Conservation (phyloP, 2,888 invertebrate species). For the Meiosimyza platycephala region DNA sequence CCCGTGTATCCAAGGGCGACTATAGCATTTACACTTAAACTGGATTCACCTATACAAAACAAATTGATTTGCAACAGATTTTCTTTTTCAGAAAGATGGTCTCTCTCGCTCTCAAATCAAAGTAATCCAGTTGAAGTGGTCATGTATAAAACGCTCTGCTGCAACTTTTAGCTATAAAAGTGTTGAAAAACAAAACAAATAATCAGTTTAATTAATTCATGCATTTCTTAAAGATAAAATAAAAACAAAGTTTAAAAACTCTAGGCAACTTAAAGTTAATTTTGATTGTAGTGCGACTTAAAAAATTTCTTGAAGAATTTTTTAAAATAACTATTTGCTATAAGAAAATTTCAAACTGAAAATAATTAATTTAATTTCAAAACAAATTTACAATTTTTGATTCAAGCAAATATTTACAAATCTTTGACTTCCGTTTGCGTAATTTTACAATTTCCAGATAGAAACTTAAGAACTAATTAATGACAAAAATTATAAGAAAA, state of each 20-base stretch:
- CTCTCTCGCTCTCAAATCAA: no score
- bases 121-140: no score
- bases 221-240: no score
- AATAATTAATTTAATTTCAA: conserved; percentile 16
- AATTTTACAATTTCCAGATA: conserved; percentile 18
- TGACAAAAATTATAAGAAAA: background rate
- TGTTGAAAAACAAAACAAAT: no score
- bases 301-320: conserved; percentile 22
- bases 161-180: no score
- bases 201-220: no score
- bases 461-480: conserved; percentile 7
- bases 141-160: no score
- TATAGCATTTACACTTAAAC: no score
- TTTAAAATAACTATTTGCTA: conserved; percentile 4
- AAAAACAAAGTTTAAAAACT: conserved; percentile 32
- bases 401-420: background rate
- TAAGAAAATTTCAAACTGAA: conserved; percentile 13
- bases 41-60: no score
- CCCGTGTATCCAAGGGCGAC: no score
- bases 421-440: conserved; percentile 14
- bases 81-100: no score
- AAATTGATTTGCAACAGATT: no score
- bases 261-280: conserved; percentile 62
- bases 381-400: conserved; percentile 20
- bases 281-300: conserved; percentile 56